phyloP scores from a whole-genome alignment of 2,797 vertebrate species.

The Lagorchestes hirsutus region DNA sequence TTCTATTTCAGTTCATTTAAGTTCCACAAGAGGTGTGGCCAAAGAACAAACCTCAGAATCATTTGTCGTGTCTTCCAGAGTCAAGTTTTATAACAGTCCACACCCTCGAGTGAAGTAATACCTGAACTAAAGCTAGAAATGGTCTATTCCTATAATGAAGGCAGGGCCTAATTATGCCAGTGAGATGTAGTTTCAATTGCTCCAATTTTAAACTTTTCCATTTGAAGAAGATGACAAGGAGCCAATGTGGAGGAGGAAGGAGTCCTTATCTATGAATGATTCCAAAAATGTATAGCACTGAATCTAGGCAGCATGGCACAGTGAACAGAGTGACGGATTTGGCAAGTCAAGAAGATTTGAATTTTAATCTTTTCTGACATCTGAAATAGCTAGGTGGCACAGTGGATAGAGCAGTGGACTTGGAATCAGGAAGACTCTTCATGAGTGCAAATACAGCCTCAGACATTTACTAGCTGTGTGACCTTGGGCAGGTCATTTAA shows the following conservation, averaged over 20 bases:
- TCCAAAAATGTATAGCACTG: too few relatives aligned
- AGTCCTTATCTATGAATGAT: neutral
- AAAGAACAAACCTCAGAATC: neutral
- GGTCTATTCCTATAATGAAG: neutral
- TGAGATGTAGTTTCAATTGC: neutral
- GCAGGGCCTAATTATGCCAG: neutral
- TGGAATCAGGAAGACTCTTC: neutral
- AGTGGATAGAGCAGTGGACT: neutral
- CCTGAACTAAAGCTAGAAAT: conserved; percentile 13
- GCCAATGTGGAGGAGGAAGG: neutral
- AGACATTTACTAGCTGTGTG: neutral
- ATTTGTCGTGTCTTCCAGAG: neutral
- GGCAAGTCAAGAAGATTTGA: neutral
- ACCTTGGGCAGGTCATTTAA: neutral
- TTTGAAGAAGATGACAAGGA: neutral
- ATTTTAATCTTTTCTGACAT: neutral
- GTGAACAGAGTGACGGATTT: neutral
- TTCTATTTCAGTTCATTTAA: conserved; percentile 25
- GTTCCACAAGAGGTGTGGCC: neutral
- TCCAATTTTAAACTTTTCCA: neutral
- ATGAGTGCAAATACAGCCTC: neutral
- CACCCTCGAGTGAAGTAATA: conserved; percentile 9
- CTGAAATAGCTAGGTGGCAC: neutral
- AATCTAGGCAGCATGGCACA: neutral
- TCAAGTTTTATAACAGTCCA: neutral